Evolutionary conservation across 1,140 invertebrate genomes (phyloP).

Genomic region (Zaprionus tsacasi): DNA sequence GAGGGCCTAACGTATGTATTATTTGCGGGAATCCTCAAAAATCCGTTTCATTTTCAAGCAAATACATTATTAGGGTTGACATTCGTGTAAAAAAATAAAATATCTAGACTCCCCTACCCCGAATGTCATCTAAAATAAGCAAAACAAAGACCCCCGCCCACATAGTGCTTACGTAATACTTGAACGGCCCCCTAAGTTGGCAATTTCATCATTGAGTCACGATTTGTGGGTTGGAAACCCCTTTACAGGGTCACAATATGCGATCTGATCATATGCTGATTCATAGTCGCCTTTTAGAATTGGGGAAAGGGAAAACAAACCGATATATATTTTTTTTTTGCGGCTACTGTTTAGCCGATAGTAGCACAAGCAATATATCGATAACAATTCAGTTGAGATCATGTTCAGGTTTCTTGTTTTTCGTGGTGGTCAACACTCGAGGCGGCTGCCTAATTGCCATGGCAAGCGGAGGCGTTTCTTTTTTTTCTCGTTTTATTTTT

Average conservation of each 20-base stretch:
- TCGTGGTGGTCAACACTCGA: constrained; percentile 3
- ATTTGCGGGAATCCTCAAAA: no score
- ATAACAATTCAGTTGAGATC: constrained; percentile 34
- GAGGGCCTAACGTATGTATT: no score
- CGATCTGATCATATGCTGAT: constrained; percentile 13
- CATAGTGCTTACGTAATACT: no score
- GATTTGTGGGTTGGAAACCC: background rate
- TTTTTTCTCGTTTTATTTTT: constrained; percentile 18
- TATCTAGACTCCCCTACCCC: no score
- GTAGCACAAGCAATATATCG: constrained; percentile 15
- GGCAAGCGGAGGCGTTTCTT: constrained; percentile 43
- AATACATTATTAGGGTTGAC: no score
- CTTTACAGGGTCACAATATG: background rate
- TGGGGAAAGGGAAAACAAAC: constrained; percentile 24
- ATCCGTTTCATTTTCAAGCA: no score
- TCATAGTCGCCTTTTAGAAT: constrained; percentile 20
- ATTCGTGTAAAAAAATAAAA: no score
- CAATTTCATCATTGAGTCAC: constrained; percentile 5
- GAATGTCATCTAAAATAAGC: no score
- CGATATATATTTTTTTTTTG: background rate
- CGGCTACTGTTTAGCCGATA: constrained; percentile 28
- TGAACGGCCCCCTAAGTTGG: no score
- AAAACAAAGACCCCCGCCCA: no score
- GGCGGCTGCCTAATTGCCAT: constrained; percentile 58
- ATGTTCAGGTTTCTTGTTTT: constrained; percentile 16